These are phyloP conservation scores for Leucania comma DNA, from an alignment of 2,888 invertebrate genomes.

Conservation along the genomic window DNA sequence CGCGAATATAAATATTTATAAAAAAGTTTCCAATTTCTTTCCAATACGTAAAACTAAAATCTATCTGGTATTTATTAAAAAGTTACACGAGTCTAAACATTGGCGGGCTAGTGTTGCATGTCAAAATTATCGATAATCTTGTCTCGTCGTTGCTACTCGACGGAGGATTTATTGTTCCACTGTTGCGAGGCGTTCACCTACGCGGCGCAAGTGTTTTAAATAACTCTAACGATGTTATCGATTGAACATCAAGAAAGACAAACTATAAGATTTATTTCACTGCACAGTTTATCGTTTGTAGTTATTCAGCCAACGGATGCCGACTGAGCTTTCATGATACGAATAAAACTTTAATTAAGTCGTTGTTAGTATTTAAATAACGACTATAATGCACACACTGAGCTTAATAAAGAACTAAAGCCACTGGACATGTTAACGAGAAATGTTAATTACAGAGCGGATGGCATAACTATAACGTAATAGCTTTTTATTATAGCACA, in stretches of 20 bases:
- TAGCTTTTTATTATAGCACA: constrained; percentile 49
- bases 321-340: constrained; percentile 46
- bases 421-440: constrained; percentile 52
- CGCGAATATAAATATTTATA: constrained; percentile 74
- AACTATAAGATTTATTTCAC: constrained; percentile 58
- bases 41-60: constrained; percentile 28
- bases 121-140: constrained; percentile 80
- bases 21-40: constrained; percentile 63
- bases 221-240: constrained; percentile 80
- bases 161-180: constrained; percentile 81
- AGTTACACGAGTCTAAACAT: constrained; percentile 14
- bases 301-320: constrained; percentile 43
- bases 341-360: constrained; percentile 45
- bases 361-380: constrained; percentile 52
- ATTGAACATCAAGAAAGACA: constrained; percentile 70
- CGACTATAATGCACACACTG: constrained; percentile 35
- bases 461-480: constrained; percentile 55
- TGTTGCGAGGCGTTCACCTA: constrained; percentile 76
- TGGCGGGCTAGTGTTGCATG: constrained; percentile 66
- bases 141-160: constrained; percentile 66
- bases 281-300: constrained; percentile 43
- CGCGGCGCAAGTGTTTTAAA: constrained; percentile 78
- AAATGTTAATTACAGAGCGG: constrained; percentile 54
- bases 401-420: constrained; percentile 42
- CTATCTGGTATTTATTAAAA: constrained; percentile 16